A percentile compares a stretch with the other conserved stretches of the same genome.
Conservation (phyloP, 2,888 invertebrate genomes). For the Melitaea athalia region DNA sequence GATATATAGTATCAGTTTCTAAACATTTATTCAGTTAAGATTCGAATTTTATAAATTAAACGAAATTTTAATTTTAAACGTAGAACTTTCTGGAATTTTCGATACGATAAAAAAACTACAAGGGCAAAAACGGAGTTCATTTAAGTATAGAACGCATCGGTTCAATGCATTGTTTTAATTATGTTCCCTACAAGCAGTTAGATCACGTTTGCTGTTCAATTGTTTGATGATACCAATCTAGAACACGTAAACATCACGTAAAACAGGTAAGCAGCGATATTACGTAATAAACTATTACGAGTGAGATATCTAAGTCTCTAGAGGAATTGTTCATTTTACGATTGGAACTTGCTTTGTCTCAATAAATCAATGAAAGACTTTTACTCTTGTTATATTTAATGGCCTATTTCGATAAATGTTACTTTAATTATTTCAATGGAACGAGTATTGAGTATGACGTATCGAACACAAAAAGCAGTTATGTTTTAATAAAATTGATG, state of each 20-base stretch:
- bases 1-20: too few species aligned
- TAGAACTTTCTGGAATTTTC: too few species aligned
- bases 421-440: not conserved
- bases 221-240: constrained; percentile 6
- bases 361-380: constrained; percentile 14
- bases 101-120: not conserved
- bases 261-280: not conserved
- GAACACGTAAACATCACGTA: constrained; percentile 3
- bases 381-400: not conserved
- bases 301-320: constrained; percentile 17
- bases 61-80: too few species aligned
- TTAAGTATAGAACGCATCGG: not conserved
- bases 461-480: not conserved
- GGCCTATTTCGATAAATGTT: not conserved
- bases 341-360: constrained; percentile 14
- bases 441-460: not conserved
- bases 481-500: too few species aligned
- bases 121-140: not conserved
- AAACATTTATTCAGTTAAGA: too few species aligned
- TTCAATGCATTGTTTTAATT: not conserved
- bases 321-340: constrained; percentile 21
- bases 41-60: too few species aligned
- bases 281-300: constrained; percentile 15
- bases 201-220: constrained; percentile 3
- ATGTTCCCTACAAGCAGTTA: not conserved